Conservation (phyloP, 2,113 vertebrate species). For the Sialia sialis region DNA sequence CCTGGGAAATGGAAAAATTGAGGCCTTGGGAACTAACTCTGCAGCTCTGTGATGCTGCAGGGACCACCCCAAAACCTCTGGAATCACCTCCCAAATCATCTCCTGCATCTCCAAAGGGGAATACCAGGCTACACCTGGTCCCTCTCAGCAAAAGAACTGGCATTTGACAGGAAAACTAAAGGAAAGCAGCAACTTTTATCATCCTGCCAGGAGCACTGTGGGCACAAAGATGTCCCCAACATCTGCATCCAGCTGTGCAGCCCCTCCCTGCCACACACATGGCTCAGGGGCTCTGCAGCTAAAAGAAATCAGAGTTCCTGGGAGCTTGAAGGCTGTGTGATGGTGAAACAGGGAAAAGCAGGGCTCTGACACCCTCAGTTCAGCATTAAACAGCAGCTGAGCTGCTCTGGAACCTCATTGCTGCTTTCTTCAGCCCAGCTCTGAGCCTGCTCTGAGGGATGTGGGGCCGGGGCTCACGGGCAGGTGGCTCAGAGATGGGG, state of each 20-base stretch:
- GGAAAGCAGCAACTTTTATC: not conserved
- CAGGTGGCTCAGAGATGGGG: not conserved
- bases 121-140: not conserved
- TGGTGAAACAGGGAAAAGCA: not conserved
- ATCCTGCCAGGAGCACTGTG: not conserved
- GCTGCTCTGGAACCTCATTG: not conserved
- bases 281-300: not conserved
- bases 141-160: not conserved
- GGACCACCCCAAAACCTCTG: rapidly evolving
- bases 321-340: not conserved
- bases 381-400: not conserved
- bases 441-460: not conserved
- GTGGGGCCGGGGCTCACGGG: not conserved
- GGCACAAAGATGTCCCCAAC: not conserved
- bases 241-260: not conserved
- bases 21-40: not conserved
- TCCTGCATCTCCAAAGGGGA: not conserved
- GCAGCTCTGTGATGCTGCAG: not conserved
- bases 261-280: rapidly evolving
- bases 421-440: not conserved
- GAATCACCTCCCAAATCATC: not conserved
- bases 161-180: not conserved
- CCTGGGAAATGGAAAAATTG: not conserved
- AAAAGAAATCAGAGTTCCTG: not conserved
- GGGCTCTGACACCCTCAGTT: not conserved